A percentile compares a stretch with the other conserved stretches of the same genome.
These are phyloP conservation scores for Pampusana beccarii DNA, from an alignment of 2,113 vertebrate species.

Conservation along the genomic window DNA sequence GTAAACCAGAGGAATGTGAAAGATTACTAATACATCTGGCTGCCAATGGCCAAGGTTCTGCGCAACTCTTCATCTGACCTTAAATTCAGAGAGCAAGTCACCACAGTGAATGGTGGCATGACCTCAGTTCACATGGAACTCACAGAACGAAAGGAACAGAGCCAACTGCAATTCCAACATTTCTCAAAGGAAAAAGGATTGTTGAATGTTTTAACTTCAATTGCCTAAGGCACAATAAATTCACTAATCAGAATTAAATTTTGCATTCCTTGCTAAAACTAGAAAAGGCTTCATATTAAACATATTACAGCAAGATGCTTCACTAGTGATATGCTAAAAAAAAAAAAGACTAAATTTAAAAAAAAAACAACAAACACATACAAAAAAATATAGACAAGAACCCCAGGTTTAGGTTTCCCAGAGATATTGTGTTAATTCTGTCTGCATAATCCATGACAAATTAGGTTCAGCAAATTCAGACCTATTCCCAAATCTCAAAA, in stretches of 20 bases:
- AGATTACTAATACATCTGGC: not conserved
- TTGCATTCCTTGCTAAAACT: not conserved
- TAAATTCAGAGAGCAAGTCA: not conserved
- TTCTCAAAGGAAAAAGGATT: not conserved
- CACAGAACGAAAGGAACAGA: not conserved
- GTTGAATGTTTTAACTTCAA: not conserved
- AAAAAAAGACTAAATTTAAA: not conserved
- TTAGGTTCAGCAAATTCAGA: not conserved
- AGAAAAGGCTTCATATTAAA: not conserved
- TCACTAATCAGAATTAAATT: constrained; percentile 15
- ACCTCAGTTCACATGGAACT: not conserved
- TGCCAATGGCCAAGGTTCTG: not conserved
- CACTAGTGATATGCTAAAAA: not conserved
- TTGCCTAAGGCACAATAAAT: not conserved
- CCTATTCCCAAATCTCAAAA: not conserved
- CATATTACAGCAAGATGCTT: not conserved
- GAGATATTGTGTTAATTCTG: not conserved
- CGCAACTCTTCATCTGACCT: not conserved
- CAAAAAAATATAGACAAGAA: not conserved
- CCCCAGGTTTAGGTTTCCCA: not conserved
- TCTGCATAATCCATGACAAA: not conserved
- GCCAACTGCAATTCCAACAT: not conserved
- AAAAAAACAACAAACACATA: no score
- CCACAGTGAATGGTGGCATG: not conserved
- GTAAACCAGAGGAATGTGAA: not conserved